Conservation (phyloP, 2,888 invertebrate species). For the Tanypteryx hageni region DNA sequence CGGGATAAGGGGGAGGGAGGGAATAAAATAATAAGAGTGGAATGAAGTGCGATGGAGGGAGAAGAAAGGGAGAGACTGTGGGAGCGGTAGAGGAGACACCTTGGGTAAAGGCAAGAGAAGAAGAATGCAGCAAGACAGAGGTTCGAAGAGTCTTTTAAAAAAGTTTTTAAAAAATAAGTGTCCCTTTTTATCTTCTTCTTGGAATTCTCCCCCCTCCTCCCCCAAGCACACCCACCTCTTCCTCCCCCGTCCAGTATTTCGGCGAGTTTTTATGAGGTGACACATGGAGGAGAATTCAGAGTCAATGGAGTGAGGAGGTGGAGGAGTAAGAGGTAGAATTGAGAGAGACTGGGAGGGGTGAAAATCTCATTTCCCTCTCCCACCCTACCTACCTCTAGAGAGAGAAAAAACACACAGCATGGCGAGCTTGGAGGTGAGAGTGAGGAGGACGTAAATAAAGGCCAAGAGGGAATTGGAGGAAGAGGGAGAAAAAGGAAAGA, state of each 20-base stretch:
- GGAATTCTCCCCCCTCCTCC: neutral
- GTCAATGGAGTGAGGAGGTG: neutral
- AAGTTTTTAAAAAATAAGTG: constrained; percentile 5
- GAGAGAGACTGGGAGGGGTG: neutral
- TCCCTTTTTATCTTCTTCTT: constrained; percentile 19
- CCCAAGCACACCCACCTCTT: too few relatives aligned
- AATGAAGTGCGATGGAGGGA: neutral
- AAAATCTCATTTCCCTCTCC: too few relatives aligned
- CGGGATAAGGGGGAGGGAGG: neutral
- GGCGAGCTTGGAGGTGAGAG: too few relatives aligned
- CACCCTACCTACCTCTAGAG: too few relatives aligned
- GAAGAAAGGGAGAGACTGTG: neutral
- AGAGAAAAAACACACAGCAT: too few relatives aligned
- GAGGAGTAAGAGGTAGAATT: neutral
- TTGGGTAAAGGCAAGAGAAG: neutral
- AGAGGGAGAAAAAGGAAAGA: neutral
- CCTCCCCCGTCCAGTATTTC: neutral
- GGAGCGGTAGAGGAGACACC: neutral
- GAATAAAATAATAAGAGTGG: neutral
- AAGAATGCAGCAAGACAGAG: neutral
- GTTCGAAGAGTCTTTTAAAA: neutral
- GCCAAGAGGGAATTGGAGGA: neutral
- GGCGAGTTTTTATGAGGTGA: constrained; percentile 25
- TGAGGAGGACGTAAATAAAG: too few relatives aligned
- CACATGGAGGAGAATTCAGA: neutral